Evolutionary conservation across 2,888 invertebrate genomes (phyloP).

Genomic region (Sthenelais limicola): DNA sequence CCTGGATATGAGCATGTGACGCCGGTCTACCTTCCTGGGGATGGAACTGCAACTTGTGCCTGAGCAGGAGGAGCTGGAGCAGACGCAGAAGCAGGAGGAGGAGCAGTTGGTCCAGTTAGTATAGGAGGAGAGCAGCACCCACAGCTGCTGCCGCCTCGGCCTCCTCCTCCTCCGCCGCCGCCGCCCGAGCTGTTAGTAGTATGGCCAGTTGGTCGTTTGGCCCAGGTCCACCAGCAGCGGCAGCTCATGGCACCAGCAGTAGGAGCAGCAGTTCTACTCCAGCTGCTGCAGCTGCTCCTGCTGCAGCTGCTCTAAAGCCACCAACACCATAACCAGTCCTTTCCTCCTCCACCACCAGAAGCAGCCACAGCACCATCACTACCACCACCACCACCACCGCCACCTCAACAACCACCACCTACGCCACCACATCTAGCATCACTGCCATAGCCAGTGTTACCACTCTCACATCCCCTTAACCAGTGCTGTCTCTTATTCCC

Average conservation of each 20-base stretch:
- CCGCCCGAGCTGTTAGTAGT: no score
- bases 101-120: not conserved
- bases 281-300: not conserved
- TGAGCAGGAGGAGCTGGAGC: not conserved
- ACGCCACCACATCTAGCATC: constrained; percentile 3
- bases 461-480: no score
- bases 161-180: no score
- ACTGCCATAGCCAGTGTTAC: no score
- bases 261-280: not conserved
- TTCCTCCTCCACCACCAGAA: constrained; percentile 6
- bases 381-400: not conserved
- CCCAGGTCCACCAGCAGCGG: no score
- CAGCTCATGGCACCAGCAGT: no score
- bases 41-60: not conserved
- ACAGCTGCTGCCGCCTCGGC: not conserved
- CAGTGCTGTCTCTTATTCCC: no score
- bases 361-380: not conserved
- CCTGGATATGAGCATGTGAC: not conserved
- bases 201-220: no score
- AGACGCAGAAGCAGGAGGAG: not conserved
- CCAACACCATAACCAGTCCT: no score
- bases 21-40: not conserved
- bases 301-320: no score
- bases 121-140: not conserved
- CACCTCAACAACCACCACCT: not conserved